Percentiles rank a stretch among this genome's conserved stretches.
Conservation (phyloP, 2,888 invertebrate species). For the Sinotaia quadrata region DNA sequence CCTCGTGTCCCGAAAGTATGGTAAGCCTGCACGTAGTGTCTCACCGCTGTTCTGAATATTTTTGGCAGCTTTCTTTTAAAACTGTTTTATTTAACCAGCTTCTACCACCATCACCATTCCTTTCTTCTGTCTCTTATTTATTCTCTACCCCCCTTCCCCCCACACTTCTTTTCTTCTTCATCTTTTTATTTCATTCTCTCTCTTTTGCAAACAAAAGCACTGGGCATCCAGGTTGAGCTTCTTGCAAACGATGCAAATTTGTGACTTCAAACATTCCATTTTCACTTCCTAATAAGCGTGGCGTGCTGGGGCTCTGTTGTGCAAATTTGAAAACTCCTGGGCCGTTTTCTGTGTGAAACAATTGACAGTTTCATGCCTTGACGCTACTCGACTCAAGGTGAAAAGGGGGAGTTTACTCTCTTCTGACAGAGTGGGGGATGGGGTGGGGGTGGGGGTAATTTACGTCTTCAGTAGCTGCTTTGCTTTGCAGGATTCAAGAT, state of each 20-base stretch:
- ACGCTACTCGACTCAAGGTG: neutral
- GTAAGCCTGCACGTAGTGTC: too few relatives aligned
- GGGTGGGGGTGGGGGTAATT: neutral
- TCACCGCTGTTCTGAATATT: too few relatives aligned
- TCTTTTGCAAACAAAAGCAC: neutral
- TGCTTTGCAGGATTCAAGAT: too few relatives aligned
- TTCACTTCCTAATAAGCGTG: neutral
- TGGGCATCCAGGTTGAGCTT: neutral
- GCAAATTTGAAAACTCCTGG: constrained; percentile 4
- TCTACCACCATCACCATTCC: neutral
- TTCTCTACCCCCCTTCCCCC: neutral
- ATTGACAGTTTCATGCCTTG: constrained; percentile 11
- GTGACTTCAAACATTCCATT: neutral
- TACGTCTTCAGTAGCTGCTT: neutral
- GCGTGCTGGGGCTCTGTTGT: neutral
- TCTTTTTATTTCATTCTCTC: neutral
- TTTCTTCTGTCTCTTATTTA: neutral
- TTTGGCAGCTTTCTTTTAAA: too few relatives aligned
- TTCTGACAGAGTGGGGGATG: neutral
- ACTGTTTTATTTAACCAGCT: too few relatives aligned
- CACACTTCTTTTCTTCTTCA: too few relatives aligned
- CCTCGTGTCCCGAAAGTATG: too few relatives aligned
- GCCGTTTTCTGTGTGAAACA: constrained; percentile 1
- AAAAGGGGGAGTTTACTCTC: neutral
- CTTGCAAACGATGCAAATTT: neutral